A percentile compares a stretch with the other conserved stretches of the same genome.
Evolutionary conservation across 2,113 vertebrate genomes (phyloP).

Genomic region (Hippocampus zosterae): DNA sequence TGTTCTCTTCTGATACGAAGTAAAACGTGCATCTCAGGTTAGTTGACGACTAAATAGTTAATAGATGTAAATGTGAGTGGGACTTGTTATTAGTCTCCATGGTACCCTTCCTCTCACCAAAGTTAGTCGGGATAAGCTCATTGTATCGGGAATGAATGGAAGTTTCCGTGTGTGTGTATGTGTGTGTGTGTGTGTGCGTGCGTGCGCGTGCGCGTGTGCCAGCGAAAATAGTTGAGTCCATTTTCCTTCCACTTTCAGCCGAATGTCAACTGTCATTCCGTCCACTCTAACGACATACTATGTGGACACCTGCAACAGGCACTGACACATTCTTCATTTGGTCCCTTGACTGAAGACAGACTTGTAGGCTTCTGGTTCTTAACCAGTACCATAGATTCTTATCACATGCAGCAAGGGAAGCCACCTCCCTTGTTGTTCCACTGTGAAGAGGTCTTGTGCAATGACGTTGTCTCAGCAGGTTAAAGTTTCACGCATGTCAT

Average conservation of each 20-base stretch:
- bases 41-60: neutral
- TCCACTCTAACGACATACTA: neutral
- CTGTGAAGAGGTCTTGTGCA: neutral
- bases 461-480: slow-evolving; percentile 31
- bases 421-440: slow-evolving; percentile 7
- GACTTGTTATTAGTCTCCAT: no score
- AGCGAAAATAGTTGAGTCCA: slow-evolving; percentile 13
- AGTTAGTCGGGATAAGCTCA: neutral
- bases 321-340: slow-evolving; percentile 5
- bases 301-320: slow-evolving; percentile 10
- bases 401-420: neutral
- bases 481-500: slow-evolving; percentile 26
- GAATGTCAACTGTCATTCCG: neutral
- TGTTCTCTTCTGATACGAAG: neutral
- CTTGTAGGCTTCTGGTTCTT: slow-evolving; percentile 1
- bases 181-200: slow-evolving; percentile 2
- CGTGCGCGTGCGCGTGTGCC: neutral
- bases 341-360: slow-evolving; percentile 12
- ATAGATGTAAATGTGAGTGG: neutral
- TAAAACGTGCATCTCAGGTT: neutral
- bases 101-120: no score
- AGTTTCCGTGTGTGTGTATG: neutral
- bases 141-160: neutral
- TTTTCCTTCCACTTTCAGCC: slow-evolving; percentile 14
- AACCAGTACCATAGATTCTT: slow-evolving; percentile 7